Conservation (phyloP, 2,888 invertebrate genomes). For the Amiota communis region DNA sequence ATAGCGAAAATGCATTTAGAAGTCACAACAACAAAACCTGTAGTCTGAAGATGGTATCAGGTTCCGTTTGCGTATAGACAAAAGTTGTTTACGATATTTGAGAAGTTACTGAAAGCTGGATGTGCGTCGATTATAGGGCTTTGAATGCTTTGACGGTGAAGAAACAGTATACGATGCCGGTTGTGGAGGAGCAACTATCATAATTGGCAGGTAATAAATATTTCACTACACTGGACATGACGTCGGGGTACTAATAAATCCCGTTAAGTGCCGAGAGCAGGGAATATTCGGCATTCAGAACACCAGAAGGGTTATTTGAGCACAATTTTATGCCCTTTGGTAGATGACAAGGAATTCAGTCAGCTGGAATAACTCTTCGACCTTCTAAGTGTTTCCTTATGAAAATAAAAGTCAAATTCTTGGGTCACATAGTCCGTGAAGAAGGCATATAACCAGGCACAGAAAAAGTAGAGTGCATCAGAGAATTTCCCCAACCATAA, state of each 20-base stretch:
- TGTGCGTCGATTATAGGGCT: too few relatives aligned
- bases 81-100: too few relatives aligned
- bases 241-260: conserved; percentile 56
- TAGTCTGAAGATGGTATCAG: too few relatives aligned
- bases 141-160: too few relatives aligned
- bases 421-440: conserved; percentile 52
- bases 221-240: conserved; percentile 50
- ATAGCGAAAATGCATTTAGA: too few relatives aligned
- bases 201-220: too few relatives aligned
- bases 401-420: conserved; percentile 47
- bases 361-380: conserved; percentile 42
- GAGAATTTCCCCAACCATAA: conserved; percentile 47
- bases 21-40: too few relatives aligned
- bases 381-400: conserved; percentile 51
- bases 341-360: conserved; percentile 35
- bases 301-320: conserved; percentile 60
- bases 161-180: too few relatives aligned
- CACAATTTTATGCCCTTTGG: conserved; percentile 63
- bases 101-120: too few relatives aligned
- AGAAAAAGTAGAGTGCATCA: conserved; percentile 51
- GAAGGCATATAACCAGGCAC: conserved; percentile 51
- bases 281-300: conserved; percentile 59
- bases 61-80: too few relatives aligned
- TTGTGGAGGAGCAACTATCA: too few relatives aligned
- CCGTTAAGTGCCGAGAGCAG: conserved; percentile 45